Evolutionary conservation across 1,140 invertebrate species (phyloP).

Genomic region (Lethrus apterus): DNA sequence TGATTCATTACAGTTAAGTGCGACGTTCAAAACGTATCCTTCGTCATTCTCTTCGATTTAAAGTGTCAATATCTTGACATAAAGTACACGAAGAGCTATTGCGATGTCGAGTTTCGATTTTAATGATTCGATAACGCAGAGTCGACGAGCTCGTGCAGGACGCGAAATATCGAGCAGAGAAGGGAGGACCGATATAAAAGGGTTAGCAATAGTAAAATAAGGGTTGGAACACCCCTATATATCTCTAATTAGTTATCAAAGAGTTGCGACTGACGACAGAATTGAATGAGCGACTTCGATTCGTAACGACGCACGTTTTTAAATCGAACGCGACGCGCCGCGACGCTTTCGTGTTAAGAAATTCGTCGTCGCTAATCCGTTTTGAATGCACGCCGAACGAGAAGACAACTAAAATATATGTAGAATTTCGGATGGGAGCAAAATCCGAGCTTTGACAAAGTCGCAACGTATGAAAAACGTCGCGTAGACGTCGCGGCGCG

Average conservation of each 20-base stretch:
- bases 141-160: no score
- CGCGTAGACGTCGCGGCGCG: background rate
- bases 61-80: no score
- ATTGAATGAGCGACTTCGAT: conserved; percentile 17
- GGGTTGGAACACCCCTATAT: conserved; percentile 31
- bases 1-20: no score
- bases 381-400: conserved; percentile 11
- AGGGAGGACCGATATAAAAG: conserved; percentile 27
- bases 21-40: no score
- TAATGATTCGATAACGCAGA: no score
- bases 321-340: no score
- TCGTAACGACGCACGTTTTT: background rate
- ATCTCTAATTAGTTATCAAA: conserved; percentile 40
- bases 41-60: no score
- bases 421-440: conserved; percentile 11
- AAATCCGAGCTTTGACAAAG: conserved; percentile 14
- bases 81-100: no score
- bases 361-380: conserved; percentile 9
- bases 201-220: conserved; percentile 38
- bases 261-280: conserved; percentile 35
- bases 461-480: conserved; percentile 4
- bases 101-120: no score
- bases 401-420: conserved; percentile 14
- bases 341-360: background rate
- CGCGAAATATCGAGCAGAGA: no score